Evolutionary conservation across 2,113 vertebrate genomes (phyloP).

Genomic region (Bolborhynchus lineola): DNA sequence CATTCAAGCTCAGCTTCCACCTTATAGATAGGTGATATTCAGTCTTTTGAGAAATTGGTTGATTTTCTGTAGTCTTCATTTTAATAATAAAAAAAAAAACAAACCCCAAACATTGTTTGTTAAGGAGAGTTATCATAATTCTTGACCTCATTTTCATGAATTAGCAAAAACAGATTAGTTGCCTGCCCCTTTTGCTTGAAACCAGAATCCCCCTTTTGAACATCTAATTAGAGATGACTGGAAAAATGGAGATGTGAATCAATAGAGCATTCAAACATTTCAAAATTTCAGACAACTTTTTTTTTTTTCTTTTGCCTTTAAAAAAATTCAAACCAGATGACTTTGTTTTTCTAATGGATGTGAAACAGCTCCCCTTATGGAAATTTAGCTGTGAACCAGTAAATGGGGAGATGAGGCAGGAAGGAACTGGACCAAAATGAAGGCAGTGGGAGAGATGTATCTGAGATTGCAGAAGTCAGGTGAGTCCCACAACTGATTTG

Average conservation of each 20-base stretch:
- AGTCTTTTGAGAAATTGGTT: neutral
- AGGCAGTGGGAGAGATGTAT: neutral
- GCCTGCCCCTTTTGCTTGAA: neutral
- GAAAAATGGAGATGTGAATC: neutral
- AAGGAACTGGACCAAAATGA: neutral
- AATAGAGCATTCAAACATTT: neutral
- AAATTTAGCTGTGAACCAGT: neutral
- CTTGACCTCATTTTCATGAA: neutral
- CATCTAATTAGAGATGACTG: neutral
- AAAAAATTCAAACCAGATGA: neutral
- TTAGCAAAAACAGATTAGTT: neutral
- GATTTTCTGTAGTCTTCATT: neutral
- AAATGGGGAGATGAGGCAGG: neutral
- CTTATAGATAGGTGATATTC: neutral
- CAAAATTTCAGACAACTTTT: neutral
- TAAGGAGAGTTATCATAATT: neutral
- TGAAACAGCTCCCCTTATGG: neutral
- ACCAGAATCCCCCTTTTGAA: neutral
- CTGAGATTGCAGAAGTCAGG: neutral
- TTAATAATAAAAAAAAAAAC: neutral
- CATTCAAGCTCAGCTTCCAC: neutral
- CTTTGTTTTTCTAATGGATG: neutral
- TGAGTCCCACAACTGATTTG: neutral
- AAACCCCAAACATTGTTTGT: neutral
- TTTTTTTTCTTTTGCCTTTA: neutral